These are phyloP conservation scores for Elgonia sp. DNA, from an alignment of 2,888 invertebrate genomes.

Conservation along the genomic window DNA sequence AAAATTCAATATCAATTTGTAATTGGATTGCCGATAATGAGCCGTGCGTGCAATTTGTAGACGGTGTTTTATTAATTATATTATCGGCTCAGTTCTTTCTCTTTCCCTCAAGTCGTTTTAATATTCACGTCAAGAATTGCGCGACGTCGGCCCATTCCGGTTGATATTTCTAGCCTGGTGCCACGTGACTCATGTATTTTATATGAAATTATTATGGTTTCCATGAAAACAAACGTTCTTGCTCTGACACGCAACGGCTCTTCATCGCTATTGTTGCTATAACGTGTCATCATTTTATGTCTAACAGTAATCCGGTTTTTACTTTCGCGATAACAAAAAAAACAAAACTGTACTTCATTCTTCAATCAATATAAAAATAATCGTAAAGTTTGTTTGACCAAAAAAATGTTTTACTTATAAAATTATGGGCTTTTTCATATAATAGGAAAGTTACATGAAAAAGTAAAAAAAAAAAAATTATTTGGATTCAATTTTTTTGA, in stretches of 20 bases:
- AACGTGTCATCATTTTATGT: conserved; percentile 1
- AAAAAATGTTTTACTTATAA: too few relatives aligned
- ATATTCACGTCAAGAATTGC: conserved; percentile 32
- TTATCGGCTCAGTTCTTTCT: not conserved
- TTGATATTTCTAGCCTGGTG: conserved; percentile 44
- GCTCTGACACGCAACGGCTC: not conserved
- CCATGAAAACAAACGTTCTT: conserved; percentile 59
- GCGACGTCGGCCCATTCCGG: conserved; percentile 24
- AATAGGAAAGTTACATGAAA: too few relatives aligned
- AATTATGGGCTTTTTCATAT: too few relatives aligned
- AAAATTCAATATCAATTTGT: conserved; percentile 56
- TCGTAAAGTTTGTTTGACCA: too few relatives aligned
- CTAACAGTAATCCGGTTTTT: too few relatives aligned
- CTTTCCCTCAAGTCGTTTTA: not conserved
- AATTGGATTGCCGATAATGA: too few relatives aligned
- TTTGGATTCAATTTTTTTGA: too few relatives aligned
- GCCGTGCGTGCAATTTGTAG: conserved; percentile 59
- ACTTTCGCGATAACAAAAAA: too few relatives aligned
- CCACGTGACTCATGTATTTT: conserved; percentile 66
- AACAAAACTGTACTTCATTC: too few relatives aligned
- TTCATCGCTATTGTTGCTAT: conserved; percentile 18
- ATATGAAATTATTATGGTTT: conserved; percentile 64
- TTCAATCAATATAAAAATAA: too few relatives aligned
- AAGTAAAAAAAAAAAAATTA: too few relatives aligned
- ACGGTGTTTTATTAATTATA: conserved; percentile 31